Percentiles rank a stretch among this genome's conserved stretches.
These are phyloP conservation scores for Cyphomyrus discorhynchus DNA, from an alignment of 2,113 vertebrate genomes.

Conservation along the genomic window DNA sequence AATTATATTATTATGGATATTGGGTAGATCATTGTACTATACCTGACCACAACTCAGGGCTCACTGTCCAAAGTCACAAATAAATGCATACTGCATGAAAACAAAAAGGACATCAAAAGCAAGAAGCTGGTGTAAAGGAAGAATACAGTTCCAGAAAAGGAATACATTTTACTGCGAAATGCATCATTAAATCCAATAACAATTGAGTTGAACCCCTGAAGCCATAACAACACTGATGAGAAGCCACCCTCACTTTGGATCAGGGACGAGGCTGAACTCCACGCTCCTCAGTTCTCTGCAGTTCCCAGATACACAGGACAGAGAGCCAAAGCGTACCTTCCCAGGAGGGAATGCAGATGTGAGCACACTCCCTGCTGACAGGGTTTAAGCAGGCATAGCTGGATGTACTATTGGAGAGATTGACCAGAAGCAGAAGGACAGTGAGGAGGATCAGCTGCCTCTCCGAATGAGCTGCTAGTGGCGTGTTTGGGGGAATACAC, in stretches of 20 bases:
- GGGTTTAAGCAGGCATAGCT: not conserved
- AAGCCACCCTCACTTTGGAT: not conserved
- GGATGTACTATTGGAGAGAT: not conserved
- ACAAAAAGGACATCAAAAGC: not conserved
- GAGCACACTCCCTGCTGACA: not conserved
- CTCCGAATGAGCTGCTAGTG: not conserved
- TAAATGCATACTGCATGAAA: not conserved
- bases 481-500: not conserved
- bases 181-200: not conserved
- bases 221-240: conserved; percentile 3
- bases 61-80: not conserved
- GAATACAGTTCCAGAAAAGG: not conserved
- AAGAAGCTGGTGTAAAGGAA: not conserved
- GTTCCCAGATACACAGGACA: not conserved
- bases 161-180: not conserved
- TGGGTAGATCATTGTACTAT: not conserved
- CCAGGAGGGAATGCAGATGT: not conserved
- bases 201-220: not conserved
- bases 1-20: not conserved
- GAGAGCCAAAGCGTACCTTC: not conserved
- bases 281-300: not conserved
- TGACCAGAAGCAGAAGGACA: not conserved
- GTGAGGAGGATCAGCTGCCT: not conserved
- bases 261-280: conserved; percentile 5
- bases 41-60: not conserved